Evolutionary conservation across 1,140 invertebrate species (phyloP).

Genomic region (Drosophila suzukii): DNA sequence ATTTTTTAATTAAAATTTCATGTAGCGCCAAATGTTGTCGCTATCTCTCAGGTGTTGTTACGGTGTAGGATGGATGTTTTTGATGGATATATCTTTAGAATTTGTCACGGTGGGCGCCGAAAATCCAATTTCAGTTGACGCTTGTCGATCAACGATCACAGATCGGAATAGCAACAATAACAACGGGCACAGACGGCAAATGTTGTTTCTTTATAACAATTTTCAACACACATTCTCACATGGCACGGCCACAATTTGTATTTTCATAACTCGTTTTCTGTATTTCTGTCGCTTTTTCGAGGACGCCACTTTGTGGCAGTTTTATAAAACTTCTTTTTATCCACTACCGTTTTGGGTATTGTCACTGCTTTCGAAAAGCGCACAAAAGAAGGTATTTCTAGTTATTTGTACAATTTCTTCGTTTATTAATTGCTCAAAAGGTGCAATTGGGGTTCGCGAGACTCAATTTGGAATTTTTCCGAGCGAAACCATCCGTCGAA

Average conservation of each 20-base stretch:
- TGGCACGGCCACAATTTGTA: slow-evolving; percentile 71
- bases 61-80: slow-evolving; percentile 34
- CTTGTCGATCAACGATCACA: slow-evolving; percentile 74
- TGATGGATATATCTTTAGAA: slow-evolving; percentile 8
- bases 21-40: slow-evolving; percentile 70
- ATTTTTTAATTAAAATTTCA: slow-evolving; percentile 83
- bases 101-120: slow-evolving; percentile 40
- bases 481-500: slow-evolving; percentile 33
- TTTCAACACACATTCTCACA: slow-evolving; percentile 71
- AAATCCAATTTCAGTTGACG: slow-evolving; percentile 76
- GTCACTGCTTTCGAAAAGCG: slow-evolving; percentile 41
- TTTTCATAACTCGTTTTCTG: slow-evolving; percentile 79
- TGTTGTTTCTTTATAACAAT: slow-evolving; percentile 68
- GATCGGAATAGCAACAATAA: slow-evolving; percentile 50
- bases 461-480: neutral
- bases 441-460: slow-evolving; percentile 61
- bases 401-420: slow-evolving; percentile 24
- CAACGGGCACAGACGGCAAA: slow-evolving; percentile 47
- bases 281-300: slow-evolving; percentile 43
- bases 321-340: slow-evolving; percentile 64
- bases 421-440: slow-evolving; percentile 77
- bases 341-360: slow-evolving; percentile 48
- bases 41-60: slow-evolving; percentile 27
- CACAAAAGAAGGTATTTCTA: slow-evolving; percentile 16
- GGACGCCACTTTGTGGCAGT: slow-evolving; percentile 66